Conservation (phyloP, 2,113 vertebrate genomes). For the Isichthys henryi region DNA sequence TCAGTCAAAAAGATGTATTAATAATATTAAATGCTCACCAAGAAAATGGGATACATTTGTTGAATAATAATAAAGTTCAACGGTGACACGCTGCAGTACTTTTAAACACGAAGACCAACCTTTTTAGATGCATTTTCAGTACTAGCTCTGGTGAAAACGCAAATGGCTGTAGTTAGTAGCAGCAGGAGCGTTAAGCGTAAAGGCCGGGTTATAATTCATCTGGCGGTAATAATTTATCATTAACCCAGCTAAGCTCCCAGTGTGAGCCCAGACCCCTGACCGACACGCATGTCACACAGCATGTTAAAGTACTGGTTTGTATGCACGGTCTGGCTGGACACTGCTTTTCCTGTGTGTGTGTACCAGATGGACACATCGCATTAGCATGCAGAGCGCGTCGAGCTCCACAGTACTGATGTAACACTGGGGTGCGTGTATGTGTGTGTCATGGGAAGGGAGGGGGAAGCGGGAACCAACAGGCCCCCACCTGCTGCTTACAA, state of each 20-base stretch:
- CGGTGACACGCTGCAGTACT: conserved; percentile 34
- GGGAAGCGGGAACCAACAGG: not conserved
- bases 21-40: not conserved
- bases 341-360: not conserved
- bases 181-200: conserved; percentile 52
- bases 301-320: not conserved
- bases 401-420: not conserved
- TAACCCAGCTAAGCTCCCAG: not conserved
- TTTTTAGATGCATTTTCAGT: conserved; percentile 53
- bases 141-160: conserved; percentile 30
- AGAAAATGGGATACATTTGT: conserved; percentile 17
- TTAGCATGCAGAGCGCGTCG: not conserved
- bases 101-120: conserved; percentile 37
- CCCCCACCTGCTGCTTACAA: not conserved
- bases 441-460: not conserved
- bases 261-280: not conserved
- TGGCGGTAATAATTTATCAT: conserved; percentile 47
- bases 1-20: not conserved
- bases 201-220: conserved; percentile 37
- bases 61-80: conserved; percentile 39
- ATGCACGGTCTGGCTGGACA: not conserved
- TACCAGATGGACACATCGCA: not conserved
- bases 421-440: not conserved
- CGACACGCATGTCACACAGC: not conserved
- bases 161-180: conserved; percentile 36